These are phyloP conservation scores for Drosophila takahashii DNA, from an alignment of 1,140 invertebrate genomes.

Conservation along the genomic window DNA sequence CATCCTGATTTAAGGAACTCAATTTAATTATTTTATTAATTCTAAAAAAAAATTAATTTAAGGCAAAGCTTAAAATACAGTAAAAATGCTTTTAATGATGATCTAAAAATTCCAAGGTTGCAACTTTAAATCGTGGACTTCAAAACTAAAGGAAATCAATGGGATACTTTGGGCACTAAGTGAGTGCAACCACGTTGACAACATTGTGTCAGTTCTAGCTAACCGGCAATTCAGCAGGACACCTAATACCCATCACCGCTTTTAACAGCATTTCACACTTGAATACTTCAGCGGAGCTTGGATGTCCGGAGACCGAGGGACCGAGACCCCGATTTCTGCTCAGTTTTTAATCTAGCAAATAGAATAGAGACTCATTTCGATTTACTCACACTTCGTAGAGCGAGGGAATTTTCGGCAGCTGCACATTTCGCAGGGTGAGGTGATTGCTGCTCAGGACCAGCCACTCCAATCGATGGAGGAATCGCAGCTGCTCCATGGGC, in stretches of 20 bases:
- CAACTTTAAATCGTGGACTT: background rate
- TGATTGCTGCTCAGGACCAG: slow-evolving; percentile 86
- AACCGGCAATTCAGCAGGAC: slow-evolving; percentile 13
- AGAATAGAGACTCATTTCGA: slow-evolving; percentile 40
- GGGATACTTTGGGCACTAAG: slow-evolving; percentile 10
- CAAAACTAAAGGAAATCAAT: slow-evolving; percentile 2
- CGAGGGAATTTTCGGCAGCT: slow-evolving; percentile 85
- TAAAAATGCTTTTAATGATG: background rate
- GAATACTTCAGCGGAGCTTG: slow-evolving; percentile 66
- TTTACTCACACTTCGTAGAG: slow-evolving; percentile 86
- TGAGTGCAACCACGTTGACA: slow-evolving; percentile 25
- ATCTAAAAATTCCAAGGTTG: background rate
- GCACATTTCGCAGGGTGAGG: slow-evolving; percentile 83
- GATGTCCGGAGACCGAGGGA: slow-evolving; percentile 15
- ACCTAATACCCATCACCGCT: slow-evolving; percentile 29
- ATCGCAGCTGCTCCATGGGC: slow-evolving; percentile 83
- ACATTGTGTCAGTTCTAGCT: slow-evolving; percentile 19
- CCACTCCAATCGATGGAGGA: slow-evolving; percentile 84
- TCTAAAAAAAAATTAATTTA: too few relatives aligned
- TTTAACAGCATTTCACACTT: slow-evolving; percentile 69
- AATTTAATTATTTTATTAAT: too few relatives aligned
- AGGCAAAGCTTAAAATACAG: background rate
- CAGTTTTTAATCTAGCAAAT: slow-evolving; percentile 73
- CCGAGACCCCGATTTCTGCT: slow-evolving; percentile 12
- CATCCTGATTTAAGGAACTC: too few relatives aligned